Base-by-base conservation (phyloP, 2,113 vertebrate species). In the Porphyrio hochstetteri region DNA sequence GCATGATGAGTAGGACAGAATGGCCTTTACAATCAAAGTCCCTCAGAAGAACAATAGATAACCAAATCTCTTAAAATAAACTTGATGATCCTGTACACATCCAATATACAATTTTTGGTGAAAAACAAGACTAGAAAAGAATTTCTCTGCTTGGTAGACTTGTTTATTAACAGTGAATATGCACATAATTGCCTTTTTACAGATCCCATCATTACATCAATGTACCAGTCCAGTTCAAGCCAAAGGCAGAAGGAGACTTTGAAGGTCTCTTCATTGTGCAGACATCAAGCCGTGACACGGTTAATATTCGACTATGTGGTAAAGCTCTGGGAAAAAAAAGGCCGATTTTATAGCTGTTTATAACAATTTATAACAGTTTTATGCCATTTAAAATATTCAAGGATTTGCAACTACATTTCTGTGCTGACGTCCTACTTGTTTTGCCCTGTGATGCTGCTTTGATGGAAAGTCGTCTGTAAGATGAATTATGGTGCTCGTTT, bases 141-240 rank as follows among this genome's bases (percentile, higher is more conserved):
- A 52, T 69, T 52, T 77, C 13, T 48, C 5, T 77, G 0, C 60
- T 70, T 55, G 36, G 19, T 82, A 76, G 48, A 56, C 78, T 72
- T 69, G 16, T 63, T 79, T 52, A 68, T 92, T 96, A 79, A 93
- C 50, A 35, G 10, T 57, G 38, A 68, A 40, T 71, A 42, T 91
- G 38, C 16, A 31, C 7, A 3, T 55, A 70, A 87, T 56, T 95
- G 63, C 16, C 71, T 81, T 91, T 79, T 93, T 86, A 5, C 95
- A 99, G 99, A 94, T 98, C 98, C 23, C 98, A 98, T 78, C 99
- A 99, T 95, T 99, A 99, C 93, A 98, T 99, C 97, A 99, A 99
- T 76, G 98, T 99, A 50, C 99, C 99, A 3, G 98, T 99, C 97
- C 98, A 99, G 94, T 99, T 99, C 98, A 99, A 97, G 95, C 99